Conservation (phyloP, 2,797 vertebrate genomes). For the Taeniopygia guttata region DNA sequence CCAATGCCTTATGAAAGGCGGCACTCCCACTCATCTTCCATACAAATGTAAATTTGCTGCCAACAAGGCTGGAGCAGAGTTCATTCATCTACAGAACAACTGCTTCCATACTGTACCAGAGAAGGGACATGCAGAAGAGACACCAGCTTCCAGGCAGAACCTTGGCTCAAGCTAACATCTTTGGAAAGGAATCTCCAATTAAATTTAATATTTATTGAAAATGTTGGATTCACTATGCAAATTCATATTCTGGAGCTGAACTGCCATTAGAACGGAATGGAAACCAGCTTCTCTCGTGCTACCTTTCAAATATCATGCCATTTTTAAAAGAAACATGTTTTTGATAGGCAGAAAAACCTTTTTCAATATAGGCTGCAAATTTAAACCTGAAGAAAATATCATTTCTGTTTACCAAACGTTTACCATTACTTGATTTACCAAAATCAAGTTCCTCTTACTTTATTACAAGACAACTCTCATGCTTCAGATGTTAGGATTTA, state of each 20-base stretch:
- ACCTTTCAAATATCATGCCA: not conserved
- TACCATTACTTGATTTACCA: not conserved
- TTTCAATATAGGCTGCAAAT: not conserved
- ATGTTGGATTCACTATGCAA: not conserved
- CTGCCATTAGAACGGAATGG: not conserved
- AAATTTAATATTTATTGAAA: not conserved
- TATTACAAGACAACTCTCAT: not conserved
- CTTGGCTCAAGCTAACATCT: not conserved
- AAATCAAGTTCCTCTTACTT: not conserved
- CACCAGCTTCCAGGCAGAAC: not conserved
- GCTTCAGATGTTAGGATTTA: not conserved
- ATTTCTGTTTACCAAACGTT: not conserved
- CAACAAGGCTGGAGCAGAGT: not conserved
- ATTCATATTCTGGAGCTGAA: not conserved
- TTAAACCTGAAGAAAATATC: not conserved
- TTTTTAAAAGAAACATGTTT: not conserved
- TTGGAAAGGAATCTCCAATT: not conserved
- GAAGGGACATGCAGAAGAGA: not conserved
- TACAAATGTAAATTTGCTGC: slow-evolving; percentile 50
- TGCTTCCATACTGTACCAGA: not conserved
- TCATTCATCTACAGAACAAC: slow-evolving; percentile 18
- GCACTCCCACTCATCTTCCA: slow-evolving; percentile 20
- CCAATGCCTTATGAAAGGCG: not conserved
- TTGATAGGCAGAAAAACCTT: not conserved
- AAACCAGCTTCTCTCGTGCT: not conserved